These are phyloP conservation scores for Labroides dimidiatus DNA, from an alignment of 2,797 vertebrate species.

Conservation along the genomic window DNA sequence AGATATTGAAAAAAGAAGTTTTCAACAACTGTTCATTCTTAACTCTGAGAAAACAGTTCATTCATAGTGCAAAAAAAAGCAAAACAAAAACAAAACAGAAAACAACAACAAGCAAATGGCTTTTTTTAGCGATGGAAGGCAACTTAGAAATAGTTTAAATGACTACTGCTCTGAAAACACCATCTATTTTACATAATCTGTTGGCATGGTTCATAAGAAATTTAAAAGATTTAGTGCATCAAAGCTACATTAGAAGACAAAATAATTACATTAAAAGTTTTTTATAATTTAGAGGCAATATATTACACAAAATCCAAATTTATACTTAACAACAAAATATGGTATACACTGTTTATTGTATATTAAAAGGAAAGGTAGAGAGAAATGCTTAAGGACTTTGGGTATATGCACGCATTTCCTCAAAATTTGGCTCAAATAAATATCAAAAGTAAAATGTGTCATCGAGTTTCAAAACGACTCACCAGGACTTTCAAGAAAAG, in stretches of 20 bases:
- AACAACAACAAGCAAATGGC: conserved; percentile 50
- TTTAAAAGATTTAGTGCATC: conserved; percentile 87
- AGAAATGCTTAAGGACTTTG: conserved; percentile 78
- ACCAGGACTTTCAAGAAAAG: conserved; percentile 54
- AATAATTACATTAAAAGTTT: conserved; percentile 84
- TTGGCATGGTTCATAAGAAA: conserved; percentile 74
- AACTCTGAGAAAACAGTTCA: conserved; percentile 37
- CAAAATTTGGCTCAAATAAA: conserved; percentile 88
- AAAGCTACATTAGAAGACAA: conserved; percentile 86
- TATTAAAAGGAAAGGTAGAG: conserved; percentile 62
- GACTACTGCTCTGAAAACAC: conserved; percentile 38
- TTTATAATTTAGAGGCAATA: conserved; percentile 89
- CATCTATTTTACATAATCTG: conserved; percentile 59
- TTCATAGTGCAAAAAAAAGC: conserved; percentile 78
- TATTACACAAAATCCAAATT: conserved; percentile 88
- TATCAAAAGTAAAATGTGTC: conserved; percentile 82
- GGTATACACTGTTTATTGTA: conserved; percentile 62
- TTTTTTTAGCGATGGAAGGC: conserved; percentile 59
- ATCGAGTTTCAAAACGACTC: conserved; percentile 77
- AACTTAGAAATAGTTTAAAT: conserved; percentile 62
- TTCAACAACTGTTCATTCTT: conserved; percentile 38
- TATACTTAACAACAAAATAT: conserved; percentile 82
- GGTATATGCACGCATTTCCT: conserved; percentile 75
- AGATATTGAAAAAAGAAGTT: conserved; percentile 45
- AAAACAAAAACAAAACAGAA: no score